A percentile compares a stretch with the other conserved stretches of the same genome.
Conservation (phyloP, 2,113 vertebrate genomes). For the Morone chrysops region DNA sequence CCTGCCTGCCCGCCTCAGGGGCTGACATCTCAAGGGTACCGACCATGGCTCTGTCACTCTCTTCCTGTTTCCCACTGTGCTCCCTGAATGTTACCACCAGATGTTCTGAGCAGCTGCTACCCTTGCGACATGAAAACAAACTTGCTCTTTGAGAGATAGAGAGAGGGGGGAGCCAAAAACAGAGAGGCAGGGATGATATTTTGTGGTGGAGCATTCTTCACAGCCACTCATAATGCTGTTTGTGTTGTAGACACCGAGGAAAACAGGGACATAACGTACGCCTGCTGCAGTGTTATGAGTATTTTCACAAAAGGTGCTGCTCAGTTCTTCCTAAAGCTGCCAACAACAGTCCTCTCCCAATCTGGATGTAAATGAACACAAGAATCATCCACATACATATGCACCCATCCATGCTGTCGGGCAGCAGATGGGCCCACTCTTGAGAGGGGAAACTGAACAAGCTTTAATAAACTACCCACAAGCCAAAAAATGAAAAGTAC, state of each 20-base stretch:
- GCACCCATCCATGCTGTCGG: conserved; percentile 44
- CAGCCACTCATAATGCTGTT: conserved; percentile 28
- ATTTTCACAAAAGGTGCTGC: conserved; percentile 21
- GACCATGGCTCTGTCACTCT: conserved; percentile 56
- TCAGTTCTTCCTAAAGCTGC: conserved; percentile 34
- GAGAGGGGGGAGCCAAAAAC: conserved; percentile 10
- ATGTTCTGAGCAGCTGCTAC: conserved; percentile 79
- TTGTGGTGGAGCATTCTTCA: conserved; percentile 38
- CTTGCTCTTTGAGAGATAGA: conserved; percentile 36
- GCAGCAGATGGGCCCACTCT: conserved; percentile 66
- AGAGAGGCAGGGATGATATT: conserved; percentile 26
- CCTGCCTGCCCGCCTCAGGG: conserved; percentile 46
- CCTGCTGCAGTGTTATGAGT: conserved; percentile 41
- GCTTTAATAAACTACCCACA: conserved; percentile 63
- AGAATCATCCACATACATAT: conserved; percentile 12
- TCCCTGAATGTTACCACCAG: conserved; percentile 62
- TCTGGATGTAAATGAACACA: conserved; percentile 48
- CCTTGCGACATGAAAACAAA: conserved; percentile 51
- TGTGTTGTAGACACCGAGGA: conserved; percentile 34
- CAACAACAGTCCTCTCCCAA: conserved; percentile 38
- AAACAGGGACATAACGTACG: conserved; percentile 48
- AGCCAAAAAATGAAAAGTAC: conserved; percentile 51
- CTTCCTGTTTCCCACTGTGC: conserved; percentile 60
- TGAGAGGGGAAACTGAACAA: conserved; percentile 48
- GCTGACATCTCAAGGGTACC: conserved; percentile 43